Percentiles rank a stretch among this genome's conserved stretches.
Evolutionary conservation across 37 sponge, comb jelly and placozoan genomes (phyloP).

Genomic region (Geodia barretti): DNA sequence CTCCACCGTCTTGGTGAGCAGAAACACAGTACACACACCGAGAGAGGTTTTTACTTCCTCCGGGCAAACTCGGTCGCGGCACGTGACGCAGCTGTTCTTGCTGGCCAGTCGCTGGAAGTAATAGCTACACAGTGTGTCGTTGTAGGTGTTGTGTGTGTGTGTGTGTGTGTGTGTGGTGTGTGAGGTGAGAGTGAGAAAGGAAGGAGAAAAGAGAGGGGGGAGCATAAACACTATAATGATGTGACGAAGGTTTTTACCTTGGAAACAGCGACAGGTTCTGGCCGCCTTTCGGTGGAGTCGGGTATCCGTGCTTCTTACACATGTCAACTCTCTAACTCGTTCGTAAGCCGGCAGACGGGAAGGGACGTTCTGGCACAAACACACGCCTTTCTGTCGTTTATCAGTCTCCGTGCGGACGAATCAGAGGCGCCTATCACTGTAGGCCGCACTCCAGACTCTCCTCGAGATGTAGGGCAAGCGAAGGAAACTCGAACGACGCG

Average conservation of each 20-base stretch:
- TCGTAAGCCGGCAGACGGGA: no score
- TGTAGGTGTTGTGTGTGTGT: neutral
- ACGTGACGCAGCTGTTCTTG: constrained; percentile 45
- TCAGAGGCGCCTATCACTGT: constrained; percentile 94
- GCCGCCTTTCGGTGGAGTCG: neutral
- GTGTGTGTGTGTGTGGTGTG: neutral
- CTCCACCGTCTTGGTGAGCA: constrained; percentile 58
- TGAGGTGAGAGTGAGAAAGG: constrained; percentile 13
- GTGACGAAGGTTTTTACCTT: constrained; percentile 14
- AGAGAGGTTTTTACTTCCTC: constrained; percentile 76
- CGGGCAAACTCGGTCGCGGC: constrained; percentile 58
- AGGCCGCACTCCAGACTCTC: constrained; percentile 86
- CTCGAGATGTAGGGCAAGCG: constrained; percentile 26
- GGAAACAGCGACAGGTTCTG: constrained; percentile 27
- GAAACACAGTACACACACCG: constrained; percentile 78
- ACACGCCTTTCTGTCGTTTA: neutral
- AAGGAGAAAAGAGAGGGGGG: neutral
- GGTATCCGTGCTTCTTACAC: constrained; percentile 58
- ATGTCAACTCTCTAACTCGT: constrained; percentile 8
- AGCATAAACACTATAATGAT: no score
- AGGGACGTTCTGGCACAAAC: neutral
- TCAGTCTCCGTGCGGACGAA: constrained; percentile 15
- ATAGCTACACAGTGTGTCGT: constrained; percentile 7
- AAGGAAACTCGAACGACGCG: neutral
- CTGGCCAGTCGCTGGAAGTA: constrained; percentile 59